These are phyloP conservation scores for Galendromus occidentalis DNA, from an alignment of 1,140 invertebrate species.

Conservation along the genomic window DNA sequence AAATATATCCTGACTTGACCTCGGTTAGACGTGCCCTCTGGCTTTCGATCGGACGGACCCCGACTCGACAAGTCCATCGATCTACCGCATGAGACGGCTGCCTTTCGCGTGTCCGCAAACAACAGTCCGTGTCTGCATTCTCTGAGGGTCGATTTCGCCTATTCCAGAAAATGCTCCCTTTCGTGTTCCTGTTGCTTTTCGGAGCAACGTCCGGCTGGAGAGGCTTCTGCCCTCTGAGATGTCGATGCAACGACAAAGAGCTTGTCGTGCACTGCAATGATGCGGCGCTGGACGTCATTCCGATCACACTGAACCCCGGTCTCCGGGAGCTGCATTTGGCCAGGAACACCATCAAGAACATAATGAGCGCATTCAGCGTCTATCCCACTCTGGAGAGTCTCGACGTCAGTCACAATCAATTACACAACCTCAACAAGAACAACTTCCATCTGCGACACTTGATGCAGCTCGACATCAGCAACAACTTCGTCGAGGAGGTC, in stretches of 20 bases:
- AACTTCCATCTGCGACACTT: slow-evolving; percentile 60
- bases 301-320: slow-evolving; percentile 70
- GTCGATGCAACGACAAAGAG: slow-evolving; percentile 64
- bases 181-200: too few relatives aligned
- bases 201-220: neutral
- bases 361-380: slow-evolving; percentile 64
- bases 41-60: too few relatives aligned
- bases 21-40: too few relatives aligned
- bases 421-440: slow-evolving; percentile 42
- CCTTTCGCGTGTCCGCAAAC: too few relatives aligned
- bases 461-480: slow-evolving; percentile 54
- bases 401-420: slow-evolving; percentile 59
- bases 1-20: too few relatives aligned
- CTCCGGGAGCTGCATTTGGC: slow-evolving; percentile 58
- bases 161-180: too few relatives aligned
- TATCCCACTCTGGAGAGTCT: slow-evolving; percentile 60
- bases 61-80: too few relatives aligned
- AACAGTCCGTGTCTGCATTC: too few relatives aligned
- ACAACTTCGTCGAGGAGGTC: slow-evolving; percentile 55
- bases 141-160: too few relatives aligned
- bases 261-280: slow-evolving; percentile 63
- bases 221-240: slow-evolving; percentile 42
- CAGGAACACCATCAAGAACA: slow-evolving; percentile 63
- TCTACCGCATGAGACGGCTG: too few relatives aligned
- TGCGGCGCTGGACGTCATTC: slow-evolving; percentile 63